Conservation (phyloP, 1,140 invertebrate genomes). For the Tetramorium alpestre region DNA sequence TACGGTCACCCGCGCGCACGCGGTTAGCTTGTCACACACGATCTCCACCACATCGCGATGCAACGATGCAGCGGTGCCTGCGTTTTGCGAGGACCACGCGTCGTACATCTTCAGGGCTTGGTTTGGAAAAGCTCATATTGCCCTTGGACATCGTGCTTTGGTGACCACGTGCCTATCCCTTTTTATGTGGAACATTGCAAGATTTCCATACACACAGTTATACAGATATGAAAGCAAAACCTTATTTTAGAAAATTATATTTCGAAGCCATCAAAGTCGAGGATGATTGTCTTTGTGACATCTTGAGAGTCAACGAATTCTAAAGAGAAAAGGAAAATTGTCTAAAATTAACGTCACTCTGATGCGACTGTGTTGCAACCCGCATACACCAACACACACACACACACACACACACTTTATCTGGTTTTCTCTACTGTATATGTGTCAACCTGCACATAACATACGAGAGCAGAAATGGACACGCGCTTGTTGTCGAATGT, state of each 20-base stretch:
- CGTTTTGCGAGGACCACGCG: slow-evolving; percentile 64
- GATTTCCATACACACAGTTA: background rate
- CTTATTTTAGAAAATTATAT: background rate
- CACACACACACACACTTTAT: background rate
- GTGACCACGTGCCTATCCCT: background rate
- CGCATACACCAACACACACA: background rate
- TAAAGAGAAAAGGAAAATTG: background rate
- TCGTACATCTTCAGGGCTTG: slow-evolving; percentile 53
- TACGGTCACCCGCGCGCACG: slow-evolving; percentile 59
- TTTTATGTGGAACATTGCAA: background rate
- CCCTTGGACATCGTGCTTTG: background rate
- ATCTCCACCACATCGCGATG: slow-evolving; percentile 68
- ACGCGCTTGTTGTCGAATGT: slow-evolving; percentile 45
- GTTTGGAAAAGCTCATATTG: background rate
- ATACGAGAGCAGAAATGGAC: slow-evolving; percentile 34
- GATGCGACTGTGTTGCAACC: background rate
- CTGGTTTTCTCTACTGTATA: slow-evolving; percentile 3
- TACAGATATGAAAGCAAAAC: background rate
- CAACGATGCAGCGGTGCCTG: slow-evolving; percentile 61
- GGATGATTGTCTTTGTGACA: background rate
- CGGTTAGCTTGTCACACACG: slow-evolving; percentile 77
- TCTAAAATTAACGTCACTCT: background rate
- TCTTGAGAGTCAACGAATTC: background rate
- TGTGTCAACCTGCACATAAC: slow-evolving; percentile 10
- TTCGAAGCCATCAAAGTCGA: background rate